Evolutionary conservation across 2,797 vertebrate species (phyloP).

Genomic region (Falco peregrinus): DNA sequence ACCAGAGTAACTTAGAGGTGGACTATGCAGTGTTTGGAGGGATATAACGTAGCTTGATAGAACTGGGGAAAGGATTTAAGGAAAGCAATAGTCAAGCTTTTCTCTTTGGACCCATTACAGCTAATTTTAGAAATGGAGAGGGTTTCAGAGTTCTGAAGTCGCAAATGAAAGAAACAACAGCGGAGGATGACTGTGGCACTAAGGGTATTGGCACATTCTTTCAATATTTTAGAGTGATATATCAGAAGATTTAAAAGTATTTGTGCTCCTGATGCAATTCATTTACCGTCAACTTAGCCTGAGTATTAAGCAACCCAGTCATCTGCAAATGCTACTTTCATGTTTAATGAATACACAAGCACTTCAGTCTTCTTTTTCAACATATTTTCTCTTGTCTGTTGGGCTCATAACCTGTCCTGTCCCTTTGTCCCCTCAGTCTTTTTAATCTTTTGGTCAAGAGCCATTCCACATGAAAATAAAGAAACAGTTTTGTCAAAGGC

Average conservation of each 20-base stretch:
- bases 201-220: background rate
- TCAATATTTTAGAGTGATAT: background rate
- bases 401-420: background rate
- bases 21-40: no score
- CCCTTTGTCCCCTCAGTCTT: background rate
- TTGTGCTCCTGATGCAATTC: background rate
- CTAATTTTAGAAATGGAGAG: background rate
- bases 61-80: no score
- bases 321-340: background rate
- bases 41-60: no score
- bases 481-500: conserved; percentile 34
- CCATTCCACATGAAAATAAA: background rate
- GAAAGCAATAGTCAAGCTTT: background rate
- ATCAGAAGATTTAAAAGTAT: background rate
- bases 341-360: background rate
- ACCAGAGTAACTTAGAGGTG: no score
- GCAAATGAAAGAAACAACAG: background rate
- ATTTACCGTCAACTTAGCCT: background rate
- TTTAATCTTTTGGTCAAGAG: conserved; percentile 21
- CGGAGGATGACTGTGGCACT: background rate
- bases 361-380: background rate
- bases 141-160: background rate
- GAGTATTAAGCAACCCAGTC: background rate
- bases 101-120: background rate
- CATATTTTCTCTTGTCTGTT: accelerated